A percentile compares a stretch with the other conserved stretches of the same genome.
These are phyloP conservation scores for Henicopernis longicauda DNA, from an alignment of 2,113 vertebrate genomes.

Conservation along the genomic window DNA sequence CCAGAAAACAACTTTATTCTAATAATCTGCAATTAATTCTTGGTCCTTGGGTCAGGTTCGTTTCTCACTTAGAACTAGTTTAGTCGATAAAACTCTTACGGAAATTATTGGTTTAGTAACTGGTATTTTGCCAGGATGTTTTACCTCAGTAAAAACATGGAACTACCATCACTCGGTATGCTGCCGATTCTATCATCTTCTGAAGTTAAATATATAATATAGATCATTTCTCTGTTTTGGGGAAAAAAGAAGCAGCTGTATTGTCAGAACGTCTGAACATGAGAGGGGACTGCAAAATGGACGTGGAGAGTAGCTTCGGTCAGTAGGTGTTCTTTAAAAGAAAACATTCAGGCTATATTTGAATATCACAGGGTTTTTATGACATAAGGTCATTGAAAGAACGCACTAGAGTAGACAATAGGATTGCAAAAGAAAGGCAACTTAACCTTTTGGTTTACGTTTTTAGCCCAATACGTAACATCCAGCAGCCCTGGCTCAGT, in stretches of 20 bases:
- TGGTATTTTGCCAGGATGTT: conserved; percentile 39
- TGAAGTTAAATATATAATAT: conserved; percentile 1
- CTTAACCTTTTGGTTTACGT: neutral
- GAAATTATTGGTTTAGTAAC: conserved; percentile 44
- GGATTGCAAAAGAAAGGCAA: neutral
- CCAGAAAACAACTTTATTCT: conserved; percentile 36
- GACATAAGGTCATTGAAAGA: neutral
- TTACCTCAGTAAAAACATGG: conserved; percentile 18
- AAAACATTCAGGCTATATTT: neutral
- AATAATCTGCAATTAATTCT: conserved; percentile 74
- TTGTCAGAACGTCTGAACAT: neutral
- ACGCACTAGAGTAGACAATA: neutral
- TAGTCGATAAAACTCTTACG: conserved; percentile 12
- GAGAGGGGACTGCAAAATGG: neutral
- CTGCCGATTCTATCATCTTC: conserved; percentile 6
- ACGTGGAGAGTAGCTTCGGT: neutral
- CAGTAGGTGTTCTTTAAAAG: neutral
- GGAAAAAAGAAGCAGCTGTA: neutral
- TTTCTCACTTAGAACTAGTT: conserved; percentile 56
- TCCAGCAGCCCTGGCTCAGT: neutral
- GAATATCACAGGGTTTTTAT: neutral
- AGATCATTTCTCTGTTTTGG: neutral
- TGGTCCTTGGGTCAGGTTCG: conserved; percentile 61
- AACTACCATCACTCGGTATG: neutral
- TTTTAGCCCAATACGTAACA: neutral